Evolutionary conservation across 2,113 vertebrate species (phyloP), one percentile per base, ranked within the genome.

Genomic region (Equus quagga): DNA sequence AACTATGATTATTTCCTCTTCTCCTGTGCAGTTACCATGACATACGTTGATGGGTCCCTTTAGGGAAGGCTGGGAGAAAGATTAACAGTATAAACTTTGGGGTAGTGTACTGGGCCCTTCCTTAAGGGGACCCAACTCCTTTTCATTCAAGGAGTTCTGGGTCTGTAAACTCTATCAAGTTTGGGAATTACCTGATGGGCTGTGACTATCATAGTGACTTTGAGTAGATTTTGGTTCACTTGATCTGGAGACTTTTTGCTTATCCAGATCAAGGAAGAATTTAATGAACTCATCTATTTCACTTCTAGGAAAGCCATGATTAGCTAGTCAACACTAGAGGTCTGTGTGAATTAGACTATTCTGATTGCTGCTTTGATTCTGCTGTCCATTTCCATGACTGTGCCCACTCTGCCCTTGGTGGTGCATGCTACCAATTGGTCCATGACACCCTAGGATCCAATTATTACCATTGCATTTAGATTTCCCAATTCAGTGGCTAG

Each of bases 321-420:
- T 31, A 41, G 6, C 23, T 54, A 70, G 33, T 1, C 15, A 70
- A 12, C 26, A 5, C 5, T 49, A 33, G 24, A n/a, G 21, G 49
- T 65, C 26, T 76, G 3, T 26, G 5, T 8, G 46, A n/a, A 6
- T 75, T 33, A 65, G 15, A 56, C 9, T 33, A 11, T 46, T 41
- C 13, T 11, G 4, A 80, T 54, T 54, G 51, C 51, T 54, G 51
- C 51, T 54, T 54, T 54, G 51, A 54, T 3, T 70, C 2, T 69
- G 8, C 36, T 28, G 6, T 44, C 5, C 1, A 2, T 19, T 24
- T 19, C 4, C 65, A 51, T 14, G n/a, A n/a, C 8, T 28, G 5
- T 9, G 36, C 2, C 15, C 2, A 12, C 5, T 7, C 51, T 33
- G n/a, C 11, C 10, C 33, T 23, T 73, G 8, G 19, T 26, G n/a